Conservation (phyloP, 2,888 invertebrate genomes). For the Rhodophaea formosa region DNA sequence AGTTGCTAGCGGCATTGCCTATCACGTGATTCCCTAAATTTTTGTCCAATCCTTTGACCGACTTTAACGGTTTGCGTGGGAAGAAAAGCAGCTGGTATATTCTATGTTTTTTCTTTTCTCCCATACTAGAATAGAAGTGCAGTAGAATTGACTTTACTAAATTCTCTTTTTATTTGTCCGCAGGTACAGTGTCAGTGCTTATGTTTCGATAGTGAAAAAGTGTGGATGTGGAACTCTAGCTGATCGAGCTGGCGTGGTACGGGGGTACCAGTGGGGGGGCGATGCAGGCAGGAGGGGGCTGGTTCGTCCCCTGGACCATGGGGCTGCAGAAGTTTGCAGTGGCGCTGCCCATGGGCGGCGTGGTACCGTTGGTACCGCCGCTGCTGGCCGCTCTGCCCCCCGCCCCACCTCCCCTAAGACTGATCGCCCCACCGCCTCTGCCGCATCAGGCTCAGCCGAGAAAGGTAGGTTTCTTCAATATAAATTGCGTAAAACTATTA, state of each 20-base stretch:
- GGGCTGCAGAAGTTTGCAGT: slow-evolving; percentile 76
- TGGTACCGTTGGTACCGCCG: slow-evolving; percentile 69
- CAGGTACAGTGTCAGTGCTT: slow-evolving; percentile 66
- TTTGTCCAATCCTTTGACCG: no score
- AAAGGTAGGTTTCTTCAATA: slow-evolving; percentile 53
- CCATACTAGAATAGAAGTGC: no score
- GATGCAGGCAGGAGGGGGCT: slow-evolving; percentile 75
- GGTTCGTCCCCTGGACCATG: slow-evolving; percentile 76
- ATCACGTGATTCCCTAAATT: no score
- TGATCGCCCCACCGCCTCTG: slow-evolving; percentile 67
- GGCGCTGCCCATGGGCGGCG: slow-evolving; percentile 74
- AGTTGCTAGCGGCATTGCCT: no score
- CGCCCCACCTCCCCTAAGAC: slow-evolving; percentile 62
- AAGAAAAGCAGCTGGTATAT: no score
- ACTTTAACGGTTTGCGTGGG: no score
- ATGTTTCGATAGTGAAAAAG: slow-evolving; percentile 34
- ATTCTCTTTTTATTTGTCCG: slow-evolving; percentile 40
- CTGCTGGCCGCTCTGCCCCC: slow-evolving; percentile 68
- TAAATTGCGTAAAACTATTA: no score
- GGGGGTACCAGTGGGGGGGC: slow-evolving; percentile 62
- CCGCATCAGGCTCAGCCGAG: slow-evolving; percentile 57
- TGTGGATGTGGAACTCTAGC: slow-evolving; percentile 61
- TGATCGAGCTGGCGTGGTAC: slow-evolving; percentile 79
- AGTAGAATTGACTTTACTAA: no score
- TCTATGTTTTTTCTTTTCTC: no score